A percentile compares a stretch with the other conserved stretches of the same genome.
Conservation (phyloP, 2,797 vertebrate genomes). For the Catharus ustulatus region DNA sequence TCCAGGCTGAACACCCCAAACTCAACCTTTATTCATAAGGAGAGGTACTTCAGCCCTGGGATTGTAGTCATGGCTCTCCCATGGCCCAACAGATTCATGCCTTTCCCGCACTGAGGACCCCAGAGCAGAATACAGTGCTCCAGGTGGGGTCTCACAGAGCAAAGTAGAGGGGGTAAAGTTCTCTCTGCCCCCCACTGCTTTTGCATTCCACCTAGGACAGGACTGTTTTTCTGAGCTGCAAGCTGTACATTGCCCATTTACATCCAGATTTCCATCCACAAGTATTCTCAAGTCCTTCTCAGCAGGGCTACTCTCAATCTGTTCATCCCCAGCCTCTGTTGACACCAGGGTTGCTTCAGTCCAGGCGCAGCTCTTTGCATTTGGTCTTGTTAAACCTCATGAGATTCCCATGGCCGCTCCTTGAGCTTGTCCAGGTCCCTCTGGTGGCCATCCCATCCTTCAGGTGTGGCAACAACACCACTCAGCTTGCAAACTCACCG, state of each 20-base stretch:
- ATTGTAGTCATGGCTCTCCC: neutral
- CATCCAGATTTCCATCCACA: neutral
- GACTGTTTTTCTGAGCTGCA: neutral
- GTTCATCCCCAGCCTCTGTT: neutral
- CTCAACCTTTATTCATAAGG: neutral
- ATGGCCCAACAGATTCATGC: neutral
- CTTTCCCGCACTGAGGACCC: neutral
- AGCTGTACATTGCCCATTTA: neutral
- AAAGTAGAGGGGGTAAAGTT: neutral
- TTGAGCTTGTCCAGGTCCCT: neutral
- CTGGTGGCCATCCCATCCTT: neutral
- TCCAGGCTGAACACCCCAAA: neutral
- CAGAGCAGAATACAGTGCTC: neutral
- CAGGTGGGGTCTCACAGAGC: neutral
- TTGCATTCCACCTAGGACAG: neutral
- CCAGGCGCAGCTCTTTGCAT: neutral
- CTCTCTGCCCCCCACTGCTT: neutral
- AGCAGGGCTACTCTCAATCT: neutral
- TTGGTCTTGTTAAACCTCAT: neutral
- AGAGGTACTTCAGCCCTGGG: neutral
- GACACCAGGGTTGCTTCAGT: rapidly evolving
- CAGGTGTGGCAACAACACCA: neutral
- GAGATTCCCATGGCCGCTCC: neutral
- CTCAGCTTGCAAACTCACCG: neutral
- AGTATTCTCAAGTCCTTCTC: neutral